Percentiles rank a stretch among this genome's conserved stretches.
phyloP scores from a whole-genome alignment of 2,888 invertebrate species.

The Platycheirus rosarum region DNA sequence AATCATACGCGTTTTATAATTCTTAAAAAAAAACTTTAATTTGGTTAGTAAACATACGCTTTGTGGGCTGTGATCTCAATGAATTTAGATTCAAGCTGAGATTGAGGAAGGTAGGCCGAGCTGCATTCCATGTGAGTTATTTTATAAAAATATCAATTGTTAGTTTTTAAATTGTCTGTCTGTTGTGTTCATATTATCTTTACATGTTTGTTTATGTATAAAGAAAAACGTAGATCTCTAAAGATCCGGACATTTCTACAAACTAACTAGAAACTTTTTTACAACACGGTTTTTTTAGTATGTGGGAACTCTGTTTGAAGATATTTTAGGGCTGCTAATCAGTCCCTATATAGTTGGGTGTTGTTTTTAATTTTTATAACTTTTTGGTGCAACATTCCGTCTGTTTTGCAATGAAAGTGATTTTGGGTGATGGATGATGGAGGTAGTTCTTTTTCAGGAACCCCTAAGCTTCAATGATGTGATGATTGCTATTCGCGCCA shows the following conservation, averaged over 20 bases:
- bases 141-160: slow-evolving; percentile 44
- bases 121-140: slow-evolving; percentile 86
- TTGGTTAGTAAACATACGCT: slow-evolving; percentile 88
- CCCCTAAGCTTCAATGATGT: slow-evolving; percentile 42
- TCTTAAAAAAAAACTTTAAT: slow-evolving; percentile 5
- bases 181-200: background rate
- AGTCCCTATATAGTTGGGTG: slow-evolving; percentile 44
- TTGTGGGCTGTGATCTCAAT: slow-evolving; percentile 93
- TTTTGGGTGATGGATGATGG: slow-evolving; percentile 21
- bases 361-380: slow-evolving; percentile 33
- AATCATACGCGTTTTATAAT: background rate
- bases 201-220: slow-evolving; percentile 56
- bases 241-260: slow-evolving; percentile 63
- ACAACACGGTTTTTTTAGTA: slow-evolving; percentile 55
- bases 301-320: slow-evolving; percentile 13
- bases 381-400: slow-evolving; percentile 63
- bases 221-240: slow-evolving; percentile 47
- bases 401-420: slow-evolving; percentile 42
- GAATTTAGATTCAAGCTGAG: slow-evolving; percentile 97
- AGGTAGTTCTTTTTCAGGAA: slow-evolving; percentile 6
- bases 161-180: slow-evolving; percentile 28
- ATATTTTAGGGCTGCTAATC: slow-evolving; percentile 53
- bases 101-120: slow-evolving; percentile 99
- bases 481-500: slow-evolving; percentile 55
- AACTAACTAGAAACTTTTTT: slow-evolving; percentile 67